phyloP scores from a whole-genome alignment of 2,888 invertebrate genomes.

The Cataglyphis cursor region DNA sequence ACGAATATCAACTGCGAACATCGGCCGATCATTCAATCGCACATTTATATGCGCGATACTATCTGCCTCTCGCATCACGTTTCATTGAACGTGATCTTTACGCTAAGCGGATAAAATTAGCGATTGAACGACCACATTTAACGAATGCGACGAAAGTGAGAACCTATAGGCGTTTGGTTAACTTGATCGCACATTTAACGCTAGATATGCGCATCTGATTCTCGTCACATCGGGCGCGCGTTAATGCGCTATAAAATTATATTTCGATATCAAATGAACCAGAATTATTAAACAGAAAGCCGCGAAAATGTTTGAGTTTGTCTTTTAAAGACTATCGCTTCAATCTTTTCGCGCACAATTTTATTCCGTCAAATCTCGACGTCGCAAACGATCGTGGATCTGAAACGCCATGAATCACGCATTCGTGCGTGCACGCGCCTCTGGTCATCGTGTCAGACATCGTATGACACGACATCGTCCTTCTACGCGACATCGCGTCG shows the following conservation, averaged over 20 bases:
- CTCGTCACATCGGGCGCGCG: not conserved
- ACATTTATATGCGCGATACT: not conserved
- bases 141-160: slow-evolving; percentile 9
- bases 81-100: slow-evolving; percentile 26
- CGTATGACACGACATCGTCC: slow-evolving; percentile 31
- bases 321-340: not conserved
- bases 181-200: slow-evolving; percentile 30
- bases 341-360: not conserved
- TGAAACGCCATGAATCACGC: slow-evolving; percentile 16
- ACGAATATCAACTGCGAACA: not conserved
- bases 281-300: not conserved
- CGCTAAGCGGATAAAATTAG: slow-evolving; percentile 10
- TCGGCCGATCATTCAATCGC: not conserved
- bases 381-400: not conserved
- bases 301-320: not conserved
- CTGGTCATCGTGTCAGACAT: slow-evolving; percentile 8
- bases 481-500: slow-evolving; percentile 46
- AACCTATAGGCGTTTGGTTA: slow-evolving; percentile 5
- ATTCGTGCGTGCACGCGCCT: slow-evolving; percentile 47
- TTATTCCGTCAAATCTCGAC: slow-evolving; percentile 43
- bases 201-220: slow-evolving; percentile 6
- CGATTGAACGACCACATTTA: slow-evolving; percentile 10
- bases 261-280: slow-evolving; percentile 1
- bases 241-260: not conserved
- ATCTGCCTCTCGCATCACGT: slow-evolving; percentile 21